Evolutionary conservation across 2,113 vertebrate genomes (phyloP).

Genomic region (Ammodramus savannarum): DNA sequence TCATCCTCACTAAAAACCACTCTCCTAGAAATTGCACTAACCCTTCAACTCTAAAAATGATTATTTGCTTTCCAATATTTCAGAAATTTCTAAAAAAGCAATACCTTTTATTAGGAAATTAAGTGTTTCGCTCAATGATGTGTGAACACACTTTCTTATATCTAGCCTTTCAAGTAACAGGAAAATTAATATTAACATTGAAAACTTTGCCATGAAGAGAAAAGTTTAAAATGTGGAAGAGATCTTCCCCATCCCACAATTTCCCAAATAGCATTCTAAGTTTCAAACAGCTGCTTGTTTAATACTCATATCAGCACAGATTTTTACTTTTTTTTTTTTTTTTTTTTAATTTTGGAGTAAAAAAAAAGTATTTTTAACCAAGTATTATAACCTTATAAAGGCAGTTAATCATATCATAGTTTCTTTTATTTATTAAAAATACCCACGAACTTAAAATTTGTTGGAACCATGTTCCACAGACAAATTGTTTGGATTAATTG

Average conservation of each 20-base stretch:
- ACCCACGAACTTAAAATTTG: background rate
- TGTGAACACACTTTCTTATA: background rate
- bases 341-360: background rate
- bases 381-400: background rate
- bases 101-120: background rate
- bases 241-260: background rate
- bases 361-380: background rate
- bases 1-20: background rate
- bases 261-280: background rate
- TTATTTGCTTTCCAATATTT: background rate
- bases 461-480: background rate
- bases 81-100: background rate
- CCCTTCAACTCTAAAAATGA: background rate
- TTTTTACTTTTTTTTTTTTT: background rate
- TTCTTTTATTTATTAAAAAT: background rate
- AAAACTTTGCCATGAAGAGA: background rate
- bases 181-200: fast-evolving
- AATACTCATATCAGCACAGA: background rate
- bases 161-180: background rate
- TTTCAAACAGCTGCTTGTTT: background rate
- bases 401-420: background rate
- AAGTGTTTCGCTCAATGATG: fast-evolving
- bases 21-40: background rate
- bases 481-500: background rate
- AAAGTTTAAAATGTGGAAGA: fast-evolving